These are phyloP conservation scores for Micromys minutus DNA, from an alignment of 2,113 vertebrate species.

Conservation along the genomic window DNA sequence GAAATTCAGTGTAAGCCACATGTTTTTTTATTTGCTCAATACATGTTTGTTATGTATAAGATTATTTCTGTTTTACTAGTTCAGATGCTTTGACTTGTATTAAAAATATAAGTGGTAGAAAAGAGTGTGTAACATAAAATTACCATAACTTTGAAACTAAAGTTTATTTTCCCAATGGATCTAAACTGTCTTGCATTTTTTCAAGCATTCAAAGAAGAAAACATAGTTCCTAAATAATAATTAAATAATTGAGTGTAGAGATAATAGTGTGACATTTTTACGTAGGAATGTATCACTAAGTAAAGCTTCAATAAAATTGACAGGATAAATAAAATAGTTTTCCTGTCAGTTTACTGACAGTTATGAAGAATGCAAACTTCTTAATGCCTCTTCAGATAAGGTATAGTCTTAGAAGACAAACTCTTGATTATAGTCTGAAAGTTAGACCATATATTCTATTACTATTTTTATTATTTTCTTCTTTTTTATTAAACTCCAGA, in stretches of 20 bases:
- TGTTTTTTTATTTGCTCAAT: background rate
- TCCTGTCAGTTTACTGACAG: background rate
- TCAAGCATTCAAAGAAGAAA: background rate
- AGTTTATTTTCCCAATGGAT: background rate
- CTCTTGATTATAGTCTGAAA: background rate
- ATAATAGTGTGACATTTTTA: background rate
- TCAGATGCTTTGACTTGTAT: background rate
- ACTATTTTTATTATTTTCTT: too few relatives aligned
- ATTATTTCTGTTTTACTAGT: background rate
- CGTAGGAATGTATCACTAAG: background rate
- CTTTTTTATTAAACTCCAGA: too few relatives aligned
- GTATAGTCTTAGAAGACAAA: background rate
- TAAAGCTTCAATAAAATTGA: background rate
- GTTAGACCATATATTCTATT: background rate
- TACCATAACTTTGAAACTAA: background rate
- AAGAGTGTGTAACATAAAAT: background rate
- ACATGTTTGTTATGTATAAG: background rate
- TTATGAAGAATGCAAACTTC: background rate
- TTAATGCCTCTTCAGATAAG: background rate
- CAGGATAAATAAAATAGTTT: background rate
- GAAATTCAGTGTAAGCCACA: background rate
- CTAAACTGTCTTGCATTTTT: background rate
- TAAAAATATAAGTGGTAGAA: background rate
- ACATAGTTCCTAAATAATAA: background rate
- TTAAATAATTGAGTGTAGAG: background rate